Conservation (phyloP, 2,797 vertebrate species). For the Lagorchestes hirsutus region DNA sequence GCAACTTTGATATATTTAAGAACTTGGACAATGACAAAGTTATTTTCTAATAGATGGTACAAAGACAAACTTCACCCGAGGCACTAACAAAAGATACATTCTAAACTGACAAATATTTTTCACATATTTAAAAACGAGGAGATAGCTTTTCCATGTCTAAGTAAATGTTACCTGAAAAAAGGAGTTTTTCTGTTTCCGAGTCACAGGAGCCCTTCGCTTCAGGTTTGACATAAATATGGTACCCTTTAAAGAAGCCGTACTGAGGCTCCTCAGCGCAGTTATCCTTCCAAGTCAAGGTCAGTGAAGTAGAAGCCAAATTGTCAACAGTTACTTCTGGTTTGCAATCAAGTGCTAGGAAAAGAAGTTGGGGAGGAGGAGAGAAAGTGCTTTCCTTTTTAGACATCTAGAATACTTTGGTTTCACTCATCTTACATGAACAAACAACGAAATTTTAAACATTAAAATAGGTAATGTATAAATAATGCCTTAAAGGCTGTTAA, state of each 20-base stretch:
- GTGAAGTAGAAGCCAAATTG: slow-evolving; percentile 81
- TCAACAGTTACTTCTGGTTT: slow-evolving; percentile 57
- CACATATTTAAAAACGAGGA: not conserved
- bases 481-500: not conserved
- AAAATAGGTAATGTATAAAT: not conserved
- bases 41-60: not conserved
- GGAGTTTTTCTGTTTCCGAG: slow-evolving; percentile 57
- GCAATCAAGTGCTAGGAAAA: slow-evolving; percentile 76
- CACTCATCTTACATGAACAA: not conserved
- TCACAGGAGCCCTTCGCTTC: slow-evolving; percentile 67
- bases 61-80: not conserved
- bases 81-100: not conserved
- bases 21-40: not conserved
- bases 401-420: not conserved
- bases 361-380: slow-evolving; percentile 51
- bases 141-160: not conserved
- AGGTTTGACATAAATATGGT: slow-evolving; percentile 83
- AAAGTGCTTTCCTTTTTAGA: not conserved
- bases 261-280: slow-evolving; percentile 80
- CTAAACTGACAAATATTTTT: not conserved
- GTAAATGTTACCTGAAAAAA: slow-evolving; percentile 78
- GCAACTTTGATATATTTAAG: not conserved
- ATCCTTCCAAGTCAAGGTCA: slow-evolving; percentile 87
- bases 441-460: not conserved
- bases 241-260: slow-evolving; percentile 89